phyloP scores from a whole-genome alignment of 2,888 invertebrate genomes.

The Boloria selene region DNA sequence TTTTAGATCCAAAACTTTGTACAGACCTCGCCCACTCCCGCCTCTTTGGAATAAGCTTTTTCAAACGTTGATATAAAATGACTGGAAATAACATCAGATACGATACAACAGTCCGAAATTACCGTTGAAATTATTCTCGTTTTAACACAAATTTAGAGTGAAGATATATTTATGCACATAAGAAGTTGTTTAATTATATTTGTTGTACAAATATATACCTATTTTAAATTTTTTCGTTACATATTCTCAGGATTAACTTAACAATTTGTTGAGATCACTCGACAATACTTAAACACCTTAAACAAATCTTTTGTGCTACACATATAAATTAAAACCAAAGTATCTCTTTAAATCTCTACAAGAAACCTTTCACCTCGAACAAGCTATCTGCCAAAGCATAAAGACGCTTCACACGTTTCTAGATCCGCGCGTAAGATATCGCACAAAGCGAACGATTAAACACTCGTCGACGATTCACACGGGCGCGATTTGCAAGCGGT shows the following conservation, averaged over 20 bases:
- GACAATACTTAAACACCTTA: conserved; percentile 1
- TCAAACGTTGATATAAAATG: conserved; percentile 19
- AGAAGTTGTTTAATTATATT: no score
- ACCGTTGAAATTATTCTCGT: no score
- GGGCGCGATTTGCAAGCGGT: conserved; percentile 42
- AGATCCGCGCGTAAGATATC: conserved; percentile 45
- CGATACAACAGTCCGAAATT: no score
- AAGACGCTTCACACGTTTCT: conserved; percentile 25
- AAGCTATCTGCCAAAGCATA: conserved; percentile 8
- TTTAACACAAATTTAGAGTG: no score
- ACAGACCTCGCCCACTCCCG: conserved; percentile 38
- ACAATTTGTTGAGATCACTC: conserved; percentile 1
- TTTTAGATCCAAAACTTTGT: conserved; percentile 53
- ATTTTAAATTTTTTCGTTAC: no score
- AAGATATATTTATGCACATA: neutral
- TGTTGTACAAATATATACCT: no score
- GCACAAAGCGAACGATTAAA: conserved; percentile 71
- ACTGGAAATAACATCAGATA: conserved; percentile 25
- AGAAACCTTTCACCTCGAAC: conserved; percentile 18
- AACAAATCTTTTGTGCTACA: conserved; percentile 3
- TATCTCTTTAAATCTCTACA: conserved; percentile 7
- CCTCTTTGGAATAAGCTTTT: conserved; percentile 40
- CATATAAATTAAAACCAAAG: conserved; percentile 11
- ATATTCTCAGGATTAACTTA: neutral
- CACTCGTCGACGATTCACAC: conserved; percentile 50